These are phyloP conservation scores for Suncus etruscus DNA, from an alignment of 2,113 vertebrate genomes.

Conservation along the genomic window DNA sequence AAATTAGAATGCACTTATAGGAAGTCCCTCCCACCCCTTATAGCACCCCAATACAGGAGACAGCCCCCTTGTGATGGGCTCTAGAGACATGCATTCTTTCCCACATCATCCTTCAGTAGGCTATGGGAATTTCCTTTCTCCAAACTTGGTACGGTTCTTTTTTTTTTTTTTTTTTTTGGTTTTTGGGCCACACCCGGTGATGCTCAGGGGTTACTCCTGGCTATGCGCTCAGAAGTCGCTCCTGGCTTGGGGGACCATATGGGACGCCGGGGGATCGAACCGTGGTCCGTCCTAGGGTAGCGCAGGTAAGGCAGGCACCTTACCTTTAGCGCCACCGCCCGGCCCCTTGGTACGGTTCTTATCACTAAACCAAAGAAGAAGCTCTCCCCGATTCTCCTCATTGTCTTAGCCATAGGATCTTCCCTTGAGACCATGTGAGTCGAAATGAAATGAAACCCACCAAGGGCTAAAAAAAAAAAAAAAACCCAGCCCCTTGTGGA, in stretches of 20 bases:
- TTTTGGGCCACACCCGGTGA: too few relatives aligned
- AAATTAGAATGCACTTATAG: too few relatives aligned
- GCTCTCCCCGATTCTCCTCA: neutral
- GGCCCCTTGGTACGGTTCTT: neutral
- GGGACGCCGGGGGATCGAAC: too few relatives aligned
- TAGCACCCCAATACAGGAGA: too few relatives aligned
- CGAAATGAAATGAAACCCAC: neutral
- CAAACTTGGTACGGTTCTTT: neutral
- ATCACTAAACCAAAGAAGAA: neutral
- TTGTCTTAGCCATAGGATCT: neutral
- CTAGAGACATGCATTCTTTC: neutral
- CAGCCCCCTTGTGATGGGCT: too few relatives aligned
- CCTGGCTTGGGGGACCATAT: too few relatives aligned
- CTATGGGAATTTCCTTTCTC: neutral
- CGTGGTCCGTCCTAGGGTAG: too few relatives aligned
- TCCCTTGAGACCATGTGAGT: neutral
- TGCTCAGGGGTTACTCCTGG: too few relatives aligned
- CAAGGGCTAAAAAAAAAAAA: neutral
- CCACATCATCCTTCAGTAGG: neutral
- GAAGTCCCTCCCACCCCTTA: neutral
- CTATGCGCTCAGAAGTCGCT: too few relatives aligned
- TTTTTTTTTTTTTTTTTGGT: constrained; percentile 12
- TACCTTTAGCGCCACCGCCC: neutral
- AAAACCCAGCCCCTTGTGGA: neutral
- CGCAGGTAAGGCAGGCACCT: too few relatives aligned